phyloP scores from a whole-genome alignment of 2,797 vertebrate species.

The Melanotaenia trifasciata region DNA sequence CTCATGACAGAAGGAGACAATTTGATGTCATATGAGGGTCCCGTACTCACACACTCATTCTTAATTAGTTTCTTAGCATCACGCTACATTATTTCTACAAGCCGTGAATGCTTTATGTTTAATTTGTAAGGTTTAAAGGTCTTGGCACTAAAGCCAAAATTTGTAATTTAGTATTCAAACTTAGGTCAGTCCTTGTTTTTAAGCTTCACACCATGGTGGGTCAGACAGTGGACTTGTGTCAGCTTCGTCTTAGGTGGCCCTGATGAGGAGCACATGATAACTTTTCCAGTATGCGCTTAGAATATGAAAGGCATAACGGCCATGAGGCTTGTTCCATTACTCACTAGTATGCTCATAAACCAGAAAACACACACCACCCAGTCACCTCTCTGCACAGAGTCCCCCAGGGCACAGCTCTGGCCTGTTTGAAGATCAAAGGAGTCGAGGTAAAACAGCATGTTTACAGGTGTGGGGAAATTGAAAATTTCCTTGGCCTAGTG shows the following conservation, averaged over 20 bases:
- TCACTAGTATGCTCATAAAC: conserved; percentile 71
- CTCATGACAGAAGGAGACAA: conserved; percentile 6
- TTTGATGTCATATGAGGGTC: conserved; percentile 4
- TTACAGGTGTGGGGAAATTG: conserved; percentile 84
- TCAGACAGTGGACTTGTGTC: not conserved
- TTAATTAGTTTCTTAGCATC: not conserved
- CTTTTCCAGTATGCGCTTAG: conserved; percentile 33
- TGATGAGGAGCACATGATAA: not conserved
- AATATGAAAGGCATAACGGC: conserved; percentile 63
- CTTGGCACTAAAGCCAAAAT: not conserved
- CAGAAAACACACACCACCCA: conserved; percentile 70
- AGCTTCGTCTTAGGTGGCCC: conserved; percentile 14
- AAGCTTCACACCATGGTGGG: not conserved
- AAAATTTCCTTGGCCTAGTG: conserved; percentile 78
- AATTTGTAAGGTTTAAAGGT: not conserved
- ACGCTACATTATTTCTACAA: not conserved
- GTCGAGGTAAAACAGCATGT: conserved; percentile 78
- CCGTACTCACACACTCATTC: not conserved
- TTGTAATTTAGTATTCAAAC: not conserved
- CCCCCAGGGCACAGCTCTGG: conserved; percentile 72
- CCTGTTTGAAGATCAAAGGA: conserved; percentile 84
- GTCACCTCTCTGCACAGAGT: conserved; percentile 68
- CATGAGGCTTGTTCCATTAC: conserved; percentile 70
- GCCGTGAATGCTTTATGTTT: not conserved
- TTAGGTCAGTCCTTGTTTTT: conserved; percentile 2